Evolutionary conservation across 2,888 invertebrate species (phyloP).

Genomic region (Cheilosia scutellata): DNA sequence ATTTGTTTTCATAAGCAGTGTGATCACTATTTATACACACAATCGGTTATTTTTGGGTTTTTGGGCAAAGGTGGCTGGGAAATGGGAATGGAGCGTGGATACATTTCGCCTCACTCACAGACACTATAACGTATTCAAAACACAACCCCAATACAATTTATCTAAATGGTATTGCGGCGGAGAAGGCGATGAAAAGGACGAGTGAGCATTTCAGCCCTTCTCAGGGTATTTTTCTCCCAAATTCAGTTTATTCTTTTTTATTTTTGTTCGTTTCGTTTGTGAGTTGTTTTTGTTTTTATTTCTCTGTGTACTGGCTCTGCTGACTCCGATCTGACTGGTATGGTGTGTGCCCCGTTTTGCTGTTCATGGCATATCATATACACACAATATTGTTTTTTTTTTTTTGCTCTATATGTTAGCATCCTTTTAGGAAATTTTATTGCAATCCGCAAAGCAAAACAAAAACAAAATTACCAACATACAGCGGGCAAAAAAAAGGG

Average conservation of each 20-base stretch:
- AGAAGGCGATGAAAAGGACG: conserved; percentile 72
- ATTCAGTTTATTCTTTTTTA: conserved; percentile 19
- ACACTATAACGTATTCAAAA: conserved; percentile 72
- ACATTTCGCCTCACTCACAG: conserved; percentile 56
- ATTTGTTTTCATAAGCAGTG: conserved; percentile 73
- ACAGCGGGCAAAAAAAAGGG: conserved; percentile 3
- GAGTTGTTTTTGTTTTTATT: conserved; percentile 25
- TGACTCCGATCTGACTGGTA: neutral
- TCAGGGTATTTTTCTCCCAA: conserved; percentile 31
- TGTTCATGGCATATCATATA: conserved; percentile 50
- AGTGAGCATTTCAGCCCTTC: conserved; percentile 66
- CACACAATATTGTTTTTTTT: conserved; percentile 72
- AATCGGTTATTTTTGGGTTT: conserved; percentile 39
- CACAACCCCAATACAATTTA: conserved; percentile 75
- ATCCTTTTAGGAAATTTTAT: conserved; percentile 76
- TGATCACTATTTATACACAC: conserved; percentile 70
- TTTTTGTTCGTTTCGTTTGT: conserved; percentile 18
- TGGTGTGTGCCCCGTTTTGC: conserved; percentile 27
- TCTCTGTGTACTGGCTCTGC: conserved; percentile 3
- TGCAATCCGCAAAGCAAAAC: conserved; percentile 66
- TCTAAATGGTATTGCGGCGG: conserved; percentile 75
- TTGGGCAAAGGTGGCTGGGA: neutral
- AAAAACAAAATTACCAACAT: conserved; percentile 18
- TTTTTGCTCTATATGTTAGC: conserved; percentile 55
- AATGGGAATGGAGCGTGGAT: conserved; percentile 25